A percentile compares a stretch with the other conserved stretches of the same genome.
Evolutionary conservation across 2,113 vertebrate genomes (phyloP).

Genomic region (Falcunculus frontatus): DNA sequence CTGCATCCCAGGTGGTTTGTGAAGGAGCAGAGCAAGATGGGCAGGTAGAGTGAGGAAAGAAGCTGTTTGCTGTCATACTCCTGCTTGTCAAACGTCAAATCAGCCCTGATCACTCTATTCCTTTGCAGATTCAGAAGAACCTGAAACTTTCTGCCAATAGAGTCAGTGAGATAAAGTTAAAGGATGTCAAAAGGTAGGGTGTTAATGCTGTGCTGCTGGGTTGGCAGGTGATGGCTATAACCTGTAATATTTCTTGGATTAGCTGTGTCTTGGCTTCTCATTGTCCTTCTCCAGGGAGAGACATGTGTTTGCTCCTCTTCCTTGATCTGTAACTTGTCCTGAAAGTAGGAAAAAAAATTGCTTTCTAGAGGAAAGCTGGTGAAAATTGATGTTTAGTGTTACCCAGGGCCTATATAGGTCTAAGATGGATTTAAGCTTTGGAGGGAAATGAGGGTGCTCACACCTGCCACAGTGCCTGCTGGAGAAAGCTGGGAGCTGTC

Average conservation of each 20-base stretch:
- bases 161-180: constrained; percentile 39
- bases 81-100: neutral
- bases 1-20: neutral
- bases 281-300: neutral
- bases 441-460: neutral
- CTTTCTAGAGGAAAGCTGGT: neutral
- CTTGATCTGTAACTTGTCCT: neutral
- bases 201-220: neutral
- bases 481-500: neutral
- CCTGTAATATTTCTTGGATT: neutral
- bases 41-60: neutral
- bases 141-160: constrained; percentile 39
- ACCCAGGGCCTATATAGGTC: neutral
- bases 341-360: neutral
- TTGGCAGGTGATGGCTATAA: neutral
- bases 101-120: neutral
- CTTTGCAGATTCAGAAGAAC: constrained; percentile 68
- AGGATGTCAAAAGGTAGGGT: constrained; percentile 36
- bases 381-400: neutral
- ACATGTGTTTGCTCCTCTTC: neutral
- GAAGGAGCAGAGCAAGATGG: neutral
- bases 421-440: neutral
- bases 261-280: neutral
- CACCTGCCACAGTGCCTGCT: neutral
- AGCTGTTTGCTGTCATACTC: neutral